A percentile compares a stretch with the other conserved stretches of the same genome.
Evolutionary conservation across 1,140 invertebrate species (phyloP).

Genomic region (Calephelis virginiensis): DNA sequence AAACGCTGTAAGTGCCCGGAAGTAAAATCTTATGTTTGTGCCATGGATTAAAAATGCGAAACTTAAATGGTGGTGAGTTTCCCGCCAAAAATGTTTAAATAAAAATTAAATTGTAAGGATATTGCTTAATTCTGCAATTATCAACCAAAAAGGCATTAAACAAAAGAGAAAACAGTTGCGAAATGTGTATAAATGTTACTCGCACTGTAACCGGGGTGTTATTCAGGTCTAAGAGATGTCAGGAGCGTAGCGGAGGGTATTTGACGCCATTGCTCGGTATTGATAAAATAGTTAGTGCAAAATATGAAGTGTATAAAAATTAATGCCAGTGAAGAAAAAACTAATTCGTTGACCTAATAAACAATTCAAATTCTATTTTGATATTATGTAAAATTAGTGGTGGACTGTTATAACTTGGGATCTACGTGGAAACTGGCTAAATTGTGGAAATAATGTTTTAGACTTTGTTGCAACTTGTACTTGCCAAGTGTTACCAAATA

Average conservation of each 20-base stretch:
- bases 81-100: slow-evolving; percentile 47
- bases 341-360: slow-evolving; percentile 22
- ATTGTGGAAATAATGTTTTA: no score
- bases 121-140: slow-evolving; percentile 9
- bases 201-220: slow-evolving; percentile 72
- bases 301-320: not conserved
- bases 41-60: slow-evolving; percentile 39
- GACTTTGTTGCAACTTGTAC: no score
- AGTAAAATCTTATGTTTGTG: slow-evolving; percentile 75
- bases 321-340: slow-evolving; percentile 32
- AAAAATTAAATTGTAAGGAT: slow-evolving; percentile 23
- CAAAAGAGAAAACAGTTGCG: slow-evolving; percentile 20
- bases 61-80: slow-evolving; percentile 53
- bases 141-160: slow-evolving; percentile 12
- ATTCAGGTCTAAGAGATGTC: slow-evolving; percentile 69
- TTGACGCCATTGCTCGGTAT: slow-evolving; percentile 58
- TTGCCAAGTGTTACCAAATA: no score
- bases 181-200: slow-evolving; percentile 39
- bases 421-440: no score
- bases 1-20: slow-evolving; percentile 66
- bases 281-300: slow-evolving; percentile 12
- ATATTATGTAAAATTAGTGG: not conserved
- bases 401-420: no score
- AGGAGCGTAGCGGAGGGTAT: slow-evolving; percentile 68
- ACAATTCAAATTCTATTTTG: not conserved